Conservation (phyloP, 2,888 invertebrate species). For the Furcula furcula region DNA sequence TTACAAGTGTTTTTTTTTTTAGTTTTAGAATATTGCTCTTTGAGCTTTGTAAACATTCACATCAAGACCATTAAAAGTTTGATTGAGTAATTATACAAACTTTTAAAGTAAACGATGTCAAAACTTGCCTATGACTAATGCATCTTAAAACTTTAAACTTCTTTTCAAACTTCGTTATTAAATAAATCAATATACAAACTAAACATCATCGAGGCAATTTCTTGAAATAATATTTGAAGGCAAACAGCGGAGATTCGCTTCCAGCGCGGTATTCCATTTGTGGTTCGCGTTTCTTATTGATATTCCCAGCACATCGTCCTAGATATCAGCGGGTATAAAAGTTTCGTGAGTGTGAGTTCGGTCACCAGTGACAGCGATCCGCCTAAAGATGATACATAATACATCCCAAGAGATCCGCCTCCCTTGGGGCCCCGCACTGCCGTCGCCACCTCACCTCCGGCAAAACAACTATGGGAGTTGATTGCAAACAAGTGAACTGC, state of each 20-base stretch:
- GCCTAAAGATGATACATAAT: no score
- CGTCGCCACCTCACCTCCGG: no score
- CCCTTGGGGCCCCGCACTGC: slow-evolving; percentile 11
- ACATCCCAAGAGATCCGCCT: no score
- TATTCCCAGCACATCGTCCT: slow-evolving; percentile 56
- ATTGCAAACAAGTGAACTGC: slow-evolving; percentile 25
- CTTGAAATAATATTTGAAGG: slow-evolving; percentile 42
- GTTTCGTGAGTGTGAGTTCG: slow-evolving; percentile 40
- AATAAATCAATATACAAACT: slow-evolving; percentile 28
- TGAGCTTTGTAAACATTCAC: background rate
- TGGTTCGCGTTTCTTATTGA: slow-evolving; percentile 60
- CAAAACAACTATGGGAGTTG: slow-evolving; percentile 12
- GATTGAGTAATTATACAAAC: background rate
- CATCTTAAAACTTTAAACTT: no score
- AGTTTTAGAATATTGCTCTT: background rate
- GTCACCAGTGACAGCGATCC: slow-evolving; percentile 35
- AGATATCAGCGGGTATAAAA: slow-evolving; percentile 65
- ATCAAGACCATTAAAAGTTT: background rate
- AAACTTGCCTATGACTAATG: background rate
- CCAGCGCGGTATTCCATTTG: slow-evolving; percentile 55
- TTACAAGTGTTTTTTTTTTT: slow-evolving; percentile 5
- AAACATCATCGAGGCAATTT: slow-evolving; percentile 32
- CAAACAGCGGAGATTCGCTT: slow-evolving; percentile 46
- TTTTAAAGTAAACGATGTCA: background rate
- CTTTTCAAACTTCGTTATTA: background rate